Conservation (phyloP, 2,113 vertebrate species). For the Ceratotherium simum region DNA sequence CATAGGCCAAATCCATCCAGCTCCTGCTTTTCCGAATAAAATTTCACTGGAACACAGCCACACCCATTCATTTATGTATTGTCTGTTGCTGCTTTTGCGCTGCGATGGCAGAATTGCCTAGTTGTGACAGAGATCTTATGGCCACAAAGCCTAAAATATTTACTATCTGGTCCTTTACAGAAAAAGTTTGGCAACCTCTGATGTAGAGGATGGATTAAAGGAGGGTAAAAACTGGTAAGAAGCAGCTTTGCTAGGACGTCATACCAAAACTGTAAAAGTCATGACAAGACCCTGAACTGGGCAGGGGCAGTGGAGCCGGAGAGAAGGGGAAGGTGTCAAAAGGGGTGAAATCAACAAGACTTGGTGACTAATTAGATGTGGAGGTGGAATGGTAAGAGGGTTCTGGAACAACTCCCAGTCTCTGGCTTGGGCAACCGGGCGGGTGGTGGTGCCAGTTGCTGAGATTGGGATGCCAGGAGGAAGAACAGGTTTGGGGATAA, state of each 20-base stretch:
- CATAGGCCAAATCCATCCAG: not conserved
- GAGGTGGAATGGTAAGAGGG: slow-evolving; percentile 38
- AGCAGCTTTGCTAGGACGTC: not conserved
- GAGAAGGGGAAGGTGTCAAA: not conserved
- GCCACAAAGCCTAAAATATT: slow-evolving; percentile 28
- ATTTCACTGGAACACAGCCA: not conserved
- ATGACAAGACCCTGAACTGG: not conserved
- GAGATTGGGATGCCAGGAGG: not conserved
- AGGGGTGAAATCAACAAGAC: not conserved
- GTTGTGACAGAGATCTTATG: not conserved
- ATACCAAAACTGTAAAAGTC: not conserved
- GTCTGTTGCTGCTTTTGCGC: not conserved
- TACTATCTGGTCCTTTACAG: not conserved
- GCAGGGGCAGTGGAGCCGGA: no score
- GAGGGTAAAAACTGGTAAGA: not conserved
- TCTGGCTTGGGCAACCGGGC: slow-evolving; percentile 41
- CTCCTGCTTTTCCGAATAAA: slow-evolving; percentile 35
- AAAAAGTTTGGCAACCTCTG: not conserved
- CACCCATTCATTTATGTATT: not conserved
- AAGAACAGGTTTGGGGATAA: not conserved
- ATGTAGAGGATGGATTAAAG: not conserved
- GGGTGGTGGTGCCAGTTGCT: not conserved
- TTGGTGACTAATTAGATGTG: not conserved
- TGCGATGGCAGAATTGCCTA: not conserved
- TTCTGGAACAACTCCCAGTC: slow-evolving; percentile 56